phyloP scores from a whole-genome alignment of 2,888 invertebrate genomes.

The Drosophila nigricruria region DNA sequence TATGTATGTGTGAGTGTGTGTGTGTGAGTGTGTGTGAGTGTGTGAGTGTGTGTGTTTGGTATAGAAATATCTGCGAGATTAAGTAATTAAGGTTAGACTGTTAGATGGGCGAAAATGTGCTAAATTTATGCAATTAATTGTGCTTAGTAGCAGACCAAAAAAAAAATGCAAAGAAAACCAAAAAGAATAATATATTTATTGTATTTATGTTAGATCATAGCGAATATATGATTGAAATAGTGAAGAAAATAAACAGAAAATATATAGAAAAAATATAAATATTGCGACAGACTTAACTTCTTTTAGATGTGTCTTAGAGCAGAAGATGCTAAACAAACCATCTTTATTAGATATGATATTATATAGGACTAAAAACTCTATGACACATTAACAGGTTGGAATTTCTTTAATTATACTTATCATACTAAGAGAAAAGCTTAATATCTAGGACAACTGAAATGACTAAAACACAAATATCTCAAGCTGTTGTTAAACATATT shows the following conservation, averaged over 20 bases:
- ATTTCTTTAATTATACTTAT: too few relatives aligned
- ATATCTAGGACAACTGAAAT: not conserved
- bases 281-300: too few relatives aligned
- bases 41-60: not conserved
- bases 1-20: not conserved
- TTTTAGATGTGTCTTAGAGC: too few relatives aligned
- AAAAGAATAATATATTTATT: not conserved
- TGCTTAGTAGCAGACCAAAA: constrained; percentile 2
- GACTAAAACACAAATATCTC: not conserved
- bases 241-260: not conserved
- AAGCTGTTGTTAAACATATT: not conserved
- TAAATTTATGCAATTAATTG: constrained; percentile 28
- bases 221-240: not conserved
- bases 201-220: not conserved
- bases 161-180: too few relatives aligned
- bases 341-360: not conserved
- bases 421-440: too few relatives aligned
- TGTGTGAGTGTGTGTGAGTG: not conserved
- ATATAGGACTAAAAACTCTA: not conserved
- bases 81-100: constrained; percentile 27
- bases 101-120: constrained; percentile 3
- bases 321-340: not conserved
- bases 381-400: not conserved
- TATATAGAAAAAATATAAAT: not conserved
- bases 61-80: constrained; percentile 16